phyloP scores from a whole-genome alignment of 1,140 invertebrate genomes.

The Danaus melanippus region DNA sequence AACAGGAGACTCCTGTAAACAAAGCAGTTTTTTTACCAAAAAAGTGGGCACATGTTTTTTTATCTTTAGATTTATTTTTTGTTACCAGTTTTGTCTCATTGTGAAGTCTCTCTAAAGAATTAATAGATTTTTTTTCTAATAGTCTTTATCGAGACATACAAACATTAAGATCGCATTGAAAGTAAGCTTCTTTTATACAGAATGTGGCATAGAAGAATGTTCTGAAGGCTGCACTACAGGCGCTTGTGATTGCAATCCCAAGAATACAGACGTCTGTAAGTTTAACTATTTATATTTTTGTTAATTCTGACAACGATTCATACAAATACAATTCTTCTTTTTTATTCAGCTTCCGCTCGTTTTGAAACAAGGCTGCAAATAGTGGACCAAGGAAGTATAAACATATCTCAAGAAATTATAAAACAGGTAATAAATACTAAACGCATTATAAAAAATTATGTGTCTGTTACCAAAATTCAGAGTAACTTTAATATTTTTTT shows the following conservation, averaged over 20 bases:
- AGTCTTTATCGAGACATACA: too few relatives aligned
- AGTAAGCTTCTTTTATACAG: constrained; percentile 26
- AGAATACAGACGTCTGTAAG: constrained; percentile 50
- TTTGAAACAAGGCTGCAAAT: constrained; percentile 60
- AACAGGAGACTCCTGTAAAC: constrained; percentile 10
- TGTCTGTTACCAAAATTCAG: background rate
- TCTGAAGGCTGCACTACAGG: constrained; percentile 46
- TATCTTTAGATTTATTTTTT: too few relatives aligned
- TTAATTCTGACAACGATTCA: too few relatives aligned
- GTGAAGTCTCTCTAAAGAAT: too few relatives aligned
- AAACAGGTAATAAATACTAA: constrained; percentile 38
- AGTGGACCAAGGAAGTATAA: constrained; percentile 41
- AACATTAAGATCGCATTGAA: too few relatives aligned
- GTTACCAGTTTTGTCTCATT: too few relatives aligned
- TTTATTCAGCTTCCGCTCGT: constrained; percentile 44
- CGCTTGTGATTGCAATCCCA: constrained; percentile 57
- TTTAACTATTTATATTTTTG: constrained; percentile 9
- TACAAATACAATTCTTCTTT: background rate
- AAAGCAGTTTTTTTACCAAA: background rate
- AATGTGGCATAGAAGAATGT: constrained; percentile 60
- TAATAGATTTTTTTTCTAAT: too few relatives aligned
- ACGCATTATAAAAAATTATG: background rate
- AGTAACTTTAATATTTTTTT: constrained; percentile 16
- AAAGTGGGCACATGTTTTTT: too few relatives aligned
- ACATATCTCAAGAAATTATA: constrained; percentile 54